Conservation (phyloP, 1,140 invertebrate species). For the Ostrea denselamellosa region DNA sequence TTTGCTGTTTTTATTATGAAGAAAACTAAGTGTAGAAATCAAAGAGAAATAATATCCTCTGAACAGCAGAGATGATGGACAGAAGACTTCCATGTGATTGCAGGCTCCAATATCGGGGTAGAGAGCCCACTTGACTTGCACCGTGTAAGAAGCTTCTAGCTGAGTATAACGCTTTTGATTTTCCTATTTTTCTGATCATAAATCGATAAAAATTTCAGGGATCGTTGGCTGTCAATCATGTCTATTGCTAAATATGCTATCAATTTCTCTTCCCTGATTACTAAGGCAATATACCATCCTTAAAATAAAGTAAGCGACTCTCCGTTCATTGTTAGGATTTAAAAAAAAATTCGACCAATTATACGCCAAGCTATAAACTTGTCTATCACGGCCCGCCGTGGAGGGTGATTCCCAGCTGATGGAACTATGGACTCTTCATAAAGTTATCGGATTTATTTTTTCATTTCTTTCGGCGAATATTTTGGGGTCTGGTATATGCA, state of each 20-base stretch:
- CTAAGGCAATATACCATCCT: background rate
- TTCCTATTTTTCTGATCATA: background rate
- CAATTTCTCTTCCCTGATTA: background rate
- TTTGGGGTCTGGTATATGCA: slow-evolving; percentile 14
- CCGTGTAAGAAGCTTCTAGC: background rate
- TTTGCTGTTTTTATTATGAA: too few relatives aligned
- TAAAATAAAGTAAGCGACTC: slow-evolving; percentile 7
- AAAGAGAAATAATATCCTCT: background rate
- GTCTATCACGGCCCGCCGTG: background rate
- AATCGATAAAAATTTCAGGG: slow-evolving; percentile 31
- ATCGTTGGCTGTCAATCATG: slow-evolving; percentile 23
- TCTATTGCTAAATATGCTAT: background rate
- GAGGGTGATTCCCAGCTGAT: background rate
- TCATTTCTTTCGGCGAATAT: background rate
- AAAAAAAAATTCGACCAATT: slow-evolving; percentile 1
- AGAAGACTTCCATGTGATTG: background rate
- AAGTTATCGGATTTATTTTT: slow-evolving; percentile 2
- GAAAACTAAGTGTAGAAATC: too few relatives aligned
- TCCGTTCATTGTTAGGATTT: background rate
- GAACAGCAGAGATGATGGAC: background rate
- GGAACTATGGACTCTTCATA: slow-evolving; percentile 1
- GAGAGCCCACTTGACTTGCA: background rate
- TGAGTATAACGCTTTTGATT: background rate
- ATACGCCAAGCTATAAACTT: slow-evolving; percentile 27
- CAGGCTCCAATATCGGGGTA: background rate